These are phyloP conservation scores for Berghia stephanieae DNA, from an alignment of 1,140 invertebrate genomes.

Conservation along the genomic window DNA sequence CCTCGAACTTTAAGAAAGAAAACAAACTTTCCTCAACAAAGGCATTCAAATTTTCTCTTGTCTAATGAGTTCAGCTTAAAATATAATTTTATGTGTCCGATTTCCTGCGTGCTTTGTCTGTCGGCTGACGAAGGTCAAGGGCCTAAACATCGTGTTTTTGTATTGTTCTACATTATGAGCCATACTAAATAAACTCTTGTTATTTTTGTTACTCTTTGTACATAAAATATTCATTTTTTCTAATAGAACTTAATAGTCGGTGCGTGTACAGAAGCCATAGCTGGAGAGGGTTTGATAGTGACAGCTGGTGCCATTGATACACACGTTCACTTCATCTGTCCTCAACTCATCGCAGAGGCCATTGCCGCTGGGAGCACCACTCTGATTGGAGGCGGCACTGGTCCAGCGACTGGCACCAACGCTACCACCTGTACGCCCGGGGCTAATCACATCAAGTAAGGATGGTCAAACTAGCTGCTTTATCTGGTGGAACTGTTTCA, in stretches of 20 bases:
- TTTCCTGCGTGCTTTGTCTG: not conserved
- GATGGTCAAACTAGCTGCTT: too few species aligned
- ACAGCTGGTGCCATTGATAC: conserved; percentile 65
- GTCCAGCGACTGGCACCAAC: conserved; percentile 62
- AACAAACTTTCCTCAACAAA: too few species aligned
- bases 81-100: not conserved
- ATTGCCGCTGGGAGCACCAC: conserved; percentile 65
- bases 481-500: too few species aligned
- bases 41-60: too few species aligned
- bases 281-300: conserved; percentile 63
- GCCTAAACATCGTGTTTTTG: too few species aligned
- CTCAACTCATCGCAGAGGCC: conserved; percentile 60
- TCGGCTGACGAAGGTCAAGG: too few species aligned
- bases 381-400: conserved; percentile 66
- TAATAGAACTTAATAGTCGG: conserved; percentile 59
- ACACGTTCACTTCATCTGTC: conserved; percentile 66
- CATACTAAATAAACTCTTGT: too few species aligned
- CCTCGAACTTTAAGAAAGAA: too few species aligned
- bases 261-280: conserved; percentile 64
- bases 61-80: too few species aligned
- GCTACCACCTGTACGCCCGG: conserved; percentile 67
- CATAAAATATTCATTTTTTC: not conserved
- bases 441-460: conserved; percentile 63
- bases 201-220: not conserved
- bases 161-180: too few species aligned